Base-by-base conservation (phyloP, 2,888 invertebrate genomes). In the Tromatobia lineatoria region DNA sequence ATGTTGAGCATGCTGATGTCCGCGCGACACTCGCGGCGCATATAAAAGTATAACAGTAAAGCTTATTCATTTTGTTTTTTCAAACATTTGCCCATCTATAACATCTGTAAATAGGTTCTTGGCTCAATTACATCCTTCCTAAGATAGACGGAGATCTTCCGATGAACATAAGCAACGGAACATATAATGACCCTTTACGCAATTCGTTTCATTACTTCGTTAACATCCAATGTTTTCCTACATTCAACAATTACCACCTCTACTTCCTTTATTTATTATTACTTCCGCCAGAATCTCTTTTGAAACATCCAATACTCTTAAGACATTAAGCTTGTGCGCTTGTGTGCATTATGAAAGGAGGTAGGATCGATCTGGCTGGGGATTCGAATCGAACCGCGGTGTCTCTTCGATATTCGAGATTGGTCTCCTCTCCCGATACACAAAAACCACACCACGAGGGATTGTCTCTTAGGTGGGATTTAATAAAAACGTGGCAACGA, bases 401-500 rank as follows among this genome's bases (percentile, higher is more conserved):
- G 61, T 20, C 71, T 70, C 11, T 74, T 64, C 71, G 64, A 67
- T 34, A 71, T 57, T 71, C 42, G 57, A 57, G 54, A 57, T 54
- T 70, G 50, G 25, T 52, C 50, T 54, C 70, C 25, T 54, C 59
- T 61, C 29, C 59, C 59, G 34, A n/a, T 7, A 45, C 57, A n/a
- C 57, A 29, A 25, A 34, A 61, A 61, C 34, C 59, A 61, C 64
- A 42, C 38, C 64, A 38, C 38, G 64, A 18, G 18, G 42, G 11
- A 29, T 59, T 15, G 59, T 18, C 18, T 18, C 29, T 59, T 29
- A 29, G 61, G 61, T 38, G 64, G 38, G 18, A 38, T 10, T 20
- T 20, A 83, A 81, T 50, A 57, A 70, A 85, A 82, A 87, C 79
- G 83, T 86, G 91, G 87, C 91, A 91, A 91, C 91, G 71, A 47